Evolutionary conservation across 2,888 invertebrate species (phyloP).

Genomic region (Cryptus viduatorius): DNA sequence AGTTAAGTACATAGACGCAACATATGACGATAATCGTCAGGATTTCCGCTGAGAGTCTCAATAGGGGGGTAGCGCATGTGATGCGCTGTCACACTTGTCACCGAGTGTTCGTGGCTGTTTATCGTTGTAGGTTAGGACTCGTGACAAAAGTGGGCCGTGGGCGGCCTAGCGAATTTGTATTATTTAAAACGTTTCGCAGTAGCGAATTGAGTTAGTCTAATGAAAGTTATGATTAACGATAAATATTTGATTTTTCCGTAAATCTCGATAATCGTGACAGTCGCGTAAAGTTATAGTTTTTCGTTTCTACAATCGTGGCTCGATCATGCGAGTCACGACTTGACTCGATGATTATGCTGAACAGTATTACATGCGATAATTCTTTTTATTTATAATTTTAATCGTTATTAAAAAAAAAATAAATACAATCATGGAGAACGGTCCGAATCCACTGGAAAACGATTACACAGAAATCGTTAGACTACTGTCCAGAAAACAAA

Average conservation of each 20-base stretch:
- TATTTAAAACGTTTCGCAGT: background rate
- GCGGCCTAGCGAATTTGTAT: background rate
- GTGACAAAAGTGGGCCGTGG: background rate
- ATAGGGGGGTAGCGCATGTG: constrained; percentile 12
- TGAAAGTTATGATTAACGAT: background rate
- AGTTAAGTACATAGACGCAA: background rate
- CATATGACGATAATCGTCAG: background rate
- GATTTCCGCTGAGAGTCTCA: background rate
- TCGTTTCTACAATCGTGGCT: background rate
- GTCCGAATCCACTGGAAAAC: constrained; percentile 73
- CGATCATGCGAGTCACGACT: background rate
- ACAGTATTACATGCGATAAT: constrained; percentile 15
- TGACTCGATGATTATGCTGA: constrained; percentile 3
- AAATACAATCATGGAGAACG: constrained; percentile 74
- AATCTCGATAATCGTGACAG: background rate
- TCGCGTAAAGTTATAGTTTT: background rate
- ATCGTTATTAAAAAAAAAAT: background rate
- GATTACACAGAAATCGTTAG: constrained; percentile 86
- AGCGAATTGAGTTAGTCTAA: background rate
- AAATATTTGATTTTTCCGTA: background rate
- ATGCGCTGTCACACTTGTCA: constrained; percentile 44
- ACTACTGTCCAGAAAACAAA: constrained; percentile 83
- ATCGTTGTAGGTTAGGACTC: constrained; percentile 5
- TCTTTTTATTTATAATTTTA: background rate
- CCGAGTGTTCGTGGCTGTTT: background rate